These are phyloP conservation scores for Stenchaetothrips biformis DNA, from an alignment of 2,888 invertebrate genomes.

Conservation along the genomic window DNA sequence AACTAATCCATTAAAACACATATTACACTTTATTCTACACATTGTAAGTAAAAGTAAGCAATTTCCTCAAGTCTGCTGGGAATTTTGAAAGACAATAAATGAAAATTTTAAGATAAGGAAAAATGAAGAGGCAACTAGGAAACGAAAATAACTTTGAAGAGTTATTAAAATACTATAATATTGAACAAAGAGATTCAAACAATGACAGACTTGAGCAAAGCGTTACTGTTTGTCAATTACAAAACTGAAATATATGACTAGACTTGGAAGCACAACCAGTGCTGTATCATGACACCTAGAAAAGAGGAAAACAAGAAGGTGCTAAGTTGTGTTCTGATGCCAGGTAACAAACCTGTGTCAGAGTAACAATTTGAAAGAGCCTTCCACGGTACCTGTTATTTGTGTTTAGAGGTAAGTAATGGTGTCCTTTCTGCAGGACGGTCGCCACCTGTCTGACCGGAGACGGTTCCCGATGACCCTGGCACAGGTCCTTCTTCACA, in stretches of 20 bases:
- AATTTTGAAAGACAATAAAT: too few relatives aligned
- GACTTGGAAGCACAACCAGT: not conserved
- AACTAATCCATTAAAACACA: too few relatives aligned
- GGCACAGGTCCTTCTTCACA: not conserved
- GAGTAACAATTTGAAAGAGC: not conserved
- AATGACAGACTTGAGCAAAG: not conserved
- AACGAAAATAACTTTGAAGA: too few relatives aligned
- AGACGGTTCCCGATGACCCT: not conserved
- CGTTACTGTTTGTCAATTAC: not conserved
- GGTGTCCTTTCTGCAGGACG: not conserved
- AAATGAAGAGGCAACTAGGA: not conserved
- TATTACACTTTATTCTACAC: too few relatives aligned
- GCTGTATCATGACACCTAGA: not conserved
- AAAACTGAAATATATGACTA: not conserved
- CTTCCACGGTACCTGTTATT: not conserved
- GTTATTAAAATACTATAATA: not conserved
- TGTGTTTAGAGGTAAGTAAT: slow-evolving; percentile 1
- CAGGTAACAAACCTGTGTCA: not conserved
- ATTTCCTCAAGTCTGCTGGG: too few relatives aligned
- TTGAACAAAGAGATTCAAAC: not conserved
- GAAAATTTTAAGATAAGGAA: not conserved
- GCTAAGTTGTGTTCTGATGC: not conserved
- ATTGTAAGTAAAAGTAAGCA: too few relatives aligned
- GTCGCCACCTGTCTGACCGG: not conserved
- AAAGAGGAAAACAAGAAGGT: not conserved